phyloP scores from a whole-genome alignment of 2,888 invertebrate genomes.

The Myopa tessellatipennis region DNA sequence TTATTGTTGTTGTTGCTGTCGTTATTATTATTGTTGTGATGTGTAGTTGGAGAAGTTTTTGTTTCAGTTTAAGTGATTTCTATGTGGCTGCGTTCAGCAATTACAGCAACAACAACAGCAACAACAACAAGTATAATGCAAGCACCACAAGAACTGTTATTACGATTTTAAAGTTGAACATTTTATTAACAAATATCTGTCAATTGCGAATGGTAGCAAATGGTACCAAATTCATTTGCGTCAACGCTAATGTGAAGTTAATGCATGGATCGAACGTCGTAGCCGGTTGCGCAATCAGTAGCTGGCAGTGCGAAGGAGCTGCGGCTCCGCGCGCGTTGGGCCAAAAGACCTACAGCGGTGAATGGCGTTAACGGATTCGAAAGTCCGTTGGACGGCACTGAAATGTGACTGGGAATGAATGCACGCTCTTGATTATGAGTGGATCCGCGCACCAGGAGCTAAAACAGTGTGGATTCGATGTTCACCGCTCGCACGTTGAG shows the following conservation, averaged over 20 bases:
- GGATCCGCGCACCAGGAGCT: background rate
- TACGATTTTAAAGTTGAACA: constrained; percentile 35
- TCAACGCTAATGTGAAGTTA: constrained; percentile 38
- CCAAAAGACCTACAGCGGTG: constrained; percentile 20
- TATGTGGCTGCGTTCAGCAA: constrained; percentile 34
- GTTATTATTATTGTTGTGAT: constrained; percentile 11
- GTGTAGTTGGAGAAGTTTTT: background rate
- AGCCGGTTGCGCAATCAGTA: constrained; percentile 13
- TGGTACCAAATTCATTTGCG: constrained; percentile 40
- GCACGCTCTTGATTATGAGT: constrained; percentile 2
- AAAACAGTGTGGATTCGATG: no score
- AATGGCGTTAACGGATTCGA: constrained; percentile 27
- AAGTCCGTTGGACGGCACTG: constrained; percentile 9
- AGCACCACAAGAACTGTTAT: constrained; percentile 24
- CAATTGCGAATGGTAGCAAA: constrained; percentile 40
- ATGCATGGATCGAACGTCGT: constrained; percentile 29
- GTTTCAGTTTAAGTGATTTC: constrained; percentile 19
- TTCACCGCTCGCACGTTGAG: no score
- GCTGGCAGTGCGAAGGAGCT: background rate
- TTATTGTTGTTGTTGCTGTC: constrained; percentile 24
- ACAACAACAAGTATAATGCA: constrained; percentile 8
- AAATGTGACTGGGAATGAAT: constrained; percentile 9
- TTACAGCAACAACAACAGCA: constrained; percentile 24
- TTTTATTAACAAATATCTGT: constrained; percentile 42
- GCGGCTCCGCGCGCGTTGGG: background rate